phyloP scores from a whole-genome alignment of 2,888 invertebrate species.

The Beris morrisii region DNA sequence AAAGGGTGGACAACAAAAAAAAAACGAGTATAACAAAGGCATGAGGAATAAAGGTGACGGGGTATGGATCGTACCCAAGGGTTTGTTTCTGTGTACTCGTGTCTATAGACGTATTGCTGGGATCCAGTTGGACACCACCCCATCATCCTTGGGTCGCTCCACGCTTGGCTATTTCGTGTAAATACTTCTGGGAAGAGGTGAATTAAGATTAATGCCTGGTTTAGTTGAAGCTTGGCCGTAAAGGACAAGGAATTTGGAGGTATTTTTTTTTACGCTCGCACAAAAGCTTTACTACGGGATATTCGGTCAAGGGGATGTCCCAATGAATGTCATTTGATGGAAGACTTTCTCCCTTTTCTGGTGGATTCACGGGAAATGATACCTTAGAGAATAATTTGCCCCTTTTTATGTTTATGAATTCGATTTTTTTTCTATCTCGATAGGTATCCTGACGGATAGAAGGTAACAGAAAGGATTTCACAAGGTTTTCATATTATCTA shows the following conservation, averaged over 20 bases:
- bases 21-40: no score
- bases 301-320: conserved; percentile 14
- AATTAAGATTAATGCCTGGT: conserved; percentile 40
- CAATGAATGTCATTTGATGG: conserved; percentile 37
- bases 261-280: neutral
- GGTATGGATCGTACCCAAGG: no score
- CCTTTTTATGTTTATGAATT: conserved; percentile 37
- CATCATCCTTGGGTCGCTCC: conserved; percentile 9
- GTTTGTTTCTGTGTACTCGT: no score
- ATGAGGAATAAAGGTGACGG: no score
- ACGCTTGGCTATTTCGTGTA: conserved; percentile 26
- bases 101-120: no score
- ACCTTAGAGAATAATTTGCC: conserved; percentile 39
- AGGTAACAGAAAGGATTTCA: no score
- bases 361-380: conserved; percentile 37
- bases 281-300: conserved; percentile 16
- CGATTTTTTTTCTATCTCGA: conserved; percentile 32
- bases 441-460: no score
- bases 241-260: conserved; percentile 35
- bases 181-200: conserved; percentile 37
- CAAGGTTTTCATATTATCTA: no score
- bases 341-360: conserved; percentile 35
- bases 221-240: conserved; percentile 35
- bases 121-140: neutral
- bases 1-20: no score